Evolutionary conservation across 2,888 invertebrate species (phyloP).

Genomic region (Eledone cirrhosa): DNA sequence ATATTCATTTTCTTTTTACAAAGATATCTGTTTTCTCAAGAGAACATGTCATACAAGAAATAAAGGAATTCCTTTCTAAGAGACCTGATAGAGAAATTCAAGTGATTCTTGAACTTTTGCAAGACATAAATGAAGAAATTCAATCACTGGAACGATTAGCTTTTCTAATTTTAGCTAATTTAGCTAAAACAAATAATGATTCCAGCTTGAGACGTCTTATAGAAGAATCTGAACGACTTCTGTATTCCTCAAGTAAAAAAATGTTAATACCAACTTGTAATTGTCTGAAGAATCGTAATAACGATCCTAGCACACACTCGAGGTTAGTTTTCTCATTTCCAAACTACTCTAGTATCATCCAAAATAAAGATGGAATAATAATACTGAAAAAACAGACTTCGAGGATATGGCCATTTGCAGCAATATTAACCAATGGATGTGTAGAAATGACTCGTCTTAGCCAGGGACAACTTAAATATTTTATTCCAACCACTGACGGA

Average conservation of each 20-base stretch:
- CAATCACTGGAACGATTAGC: conserved; percentile 39
- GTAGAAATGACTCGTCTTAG: not conserved
- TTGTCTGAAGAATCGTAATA: conserved; percentile 39
- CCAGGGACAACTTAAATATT: not conserved
- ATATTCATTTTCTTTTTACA: conserved; percentile 49
- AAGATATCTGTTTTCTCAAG: conserved; percentile 51
- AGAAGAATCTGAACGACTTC: conserved; percentile 38
- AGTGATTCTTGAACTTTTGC: conserved; percentile 27
- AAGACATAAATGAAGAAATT: conserved; percentile 2
- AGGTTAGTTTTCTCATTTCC: not conserved
- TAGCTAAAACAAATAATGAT: conserved; percentile 37
- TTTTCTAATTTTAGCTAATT: conserved; percentile 44
- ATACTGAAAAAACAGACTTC: not conserved
- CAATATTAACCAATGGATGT: not conserved
- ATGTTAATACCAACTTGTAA: conserved; percentile 49
- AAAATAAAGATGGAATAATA: not conserved
- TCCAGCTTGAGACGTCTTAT: conserved; percentile 40
- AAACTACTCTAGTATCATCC: not conserved
- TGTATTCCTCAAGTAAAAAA: conserved; percentile 38
- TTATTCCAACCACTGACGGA: conserved; percentile 13
- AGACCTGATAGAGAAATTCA: conserved; percentile 81
- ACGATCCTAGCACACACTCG: not conserved
- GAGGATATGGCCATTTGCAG: conserved; percentile 1
- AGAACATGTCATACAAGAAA: conserved; percentile 75
- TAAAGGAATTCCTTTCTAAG: conserved; percentile 82